Percentiles rank a stretch among this genome's conserved stretches.
phyloP scores from a whole-genome alignment of 2,113 vertebrate species.

The Pluvianellus socialis region DNA sequence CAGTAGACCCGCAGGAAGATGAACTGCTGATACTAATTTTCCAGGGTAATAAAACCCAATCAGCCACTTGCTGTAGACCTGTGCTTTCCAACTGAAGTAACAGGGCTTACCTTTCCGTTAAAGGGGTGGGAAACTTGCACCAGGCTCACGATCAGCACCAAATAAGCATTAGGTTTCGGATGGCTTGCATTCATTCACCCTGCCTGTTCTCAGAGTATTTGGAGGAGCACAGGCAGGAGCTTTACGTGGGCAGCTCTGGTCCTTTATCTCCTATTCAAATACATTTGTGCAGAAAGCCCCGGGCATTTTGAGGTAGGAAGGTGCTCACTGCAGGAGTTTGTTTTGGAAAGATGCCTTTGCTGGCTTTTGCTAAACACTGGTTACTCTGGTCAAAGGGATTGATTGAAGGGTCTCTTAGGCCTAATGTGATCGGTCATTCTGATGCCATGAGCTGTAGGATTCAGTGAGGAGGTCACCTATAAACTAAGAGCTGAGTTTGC shows the following conservation, averaged over 20 bases:
- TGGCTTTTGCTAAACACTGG: background rate
- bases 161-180: background rate
- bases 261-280: background rate
- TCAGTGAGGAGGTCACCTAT: background rate
- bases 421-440: background rate
- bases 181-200: background rate
- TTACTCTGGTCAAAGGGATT: background rate
- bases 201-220: background rate
- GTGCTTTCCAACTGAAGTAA: background rate
- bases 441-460: background rate
- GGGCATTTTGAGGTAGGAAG: background rate
- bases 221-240: background rate
- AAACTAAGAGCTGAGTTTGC: background rate
- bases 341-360: background rate
- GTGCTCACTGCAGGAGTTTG: background rate
- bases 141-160: background rate
- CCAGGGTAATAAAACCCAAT: background rate
- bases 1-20: background rate
- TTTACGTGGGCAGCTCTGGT: background rate
- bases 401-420: background rate
- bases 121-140: background rate
- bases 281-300: background rate
- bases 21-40: slow-evolving; percentile 23
- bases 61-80: background rate
- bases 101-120: background rate